A percentile compares a stretch with the other conserved stretches of the same genome.
Conservation (phyloP, 1,140 invertebrate species). For the Calephelis nemesis region DNA sequence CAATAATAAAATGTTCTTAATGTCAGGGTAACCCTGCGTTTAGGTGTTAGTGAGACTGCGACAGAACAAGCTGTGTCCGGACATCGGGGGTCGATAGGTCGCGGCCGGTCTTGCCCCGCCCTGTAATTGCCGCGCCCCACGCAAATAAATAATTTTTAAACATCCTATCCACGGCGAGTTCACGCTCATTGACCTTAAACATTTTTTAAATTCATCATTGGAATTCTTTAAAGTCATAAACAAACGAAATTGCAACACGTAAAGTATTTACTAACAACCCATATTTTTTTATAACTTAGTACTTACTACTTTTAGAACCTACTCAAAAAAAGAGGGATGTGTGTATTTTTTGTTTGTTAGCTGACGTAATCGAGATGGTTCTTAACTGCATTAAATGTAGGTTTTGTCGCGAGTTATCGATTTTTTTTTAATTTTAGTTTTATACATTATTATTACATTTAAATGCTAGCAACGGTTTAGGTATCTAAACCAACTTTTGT, state of each 20-base stretch:
- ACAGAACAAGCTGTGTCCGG: constrained; percentile 9
- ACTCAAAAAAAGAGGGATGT: no score
- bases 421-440: no score
- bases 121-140: constrained; percentile 71
- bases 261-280: no score
- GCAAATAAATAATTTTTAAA: constrained; percentile 76
- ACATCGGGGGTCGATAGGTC: constrained; percentile 52
- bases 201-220: constrained; percentile 15
- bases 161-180: constrained; percentile 45
- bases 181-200: constrained; percentile 40
- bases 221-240: constrained; percentile 1
- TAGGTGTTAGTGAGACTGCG: constrained; percentile 7
- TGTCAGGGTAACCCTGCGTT: constrained; percentile 24
- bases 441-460: no score
- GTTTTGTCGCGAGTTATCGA: no score
- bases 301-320: no score
- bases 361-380: no score
- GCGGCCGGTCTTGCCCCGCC: constrained; percentile 59
- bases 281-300: no score
- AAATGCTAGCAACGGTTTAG: no score
- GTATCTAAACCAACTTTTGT: no score
- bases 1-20: not conserved
- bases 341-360: no score
- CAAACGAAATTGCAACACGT: not conserved
- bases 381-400: no score